These are phyloP conservation scores for Rhogogaster chlorosoma DNA, from an alignment of 2,888 invertebrate genomes.

Conservation along the genomic window DNA sequence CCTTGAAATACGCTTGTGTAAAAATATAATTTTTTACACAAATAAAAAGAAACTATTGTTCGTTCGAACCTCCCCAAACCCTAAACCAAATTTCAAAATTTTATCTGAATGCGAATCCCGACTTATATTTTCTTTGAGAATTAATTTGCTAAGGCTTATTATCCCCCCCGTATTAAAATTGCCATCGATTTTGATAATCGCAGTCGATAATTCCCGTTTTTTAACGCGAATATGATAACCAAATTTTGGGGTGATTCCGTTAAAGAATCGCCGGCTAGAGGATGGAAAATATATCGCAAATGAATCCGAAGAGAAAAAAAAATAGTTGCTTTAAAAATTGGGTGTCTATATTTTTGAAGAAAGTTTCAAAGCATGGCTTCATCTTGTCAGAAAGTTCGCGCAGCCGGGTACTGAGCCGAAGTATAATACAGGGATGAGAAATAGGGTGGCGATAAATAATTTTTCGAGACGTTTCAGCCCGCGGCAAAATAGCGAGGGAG, in stretches of 20 bases:
- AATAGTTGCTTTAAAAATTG: background rate
- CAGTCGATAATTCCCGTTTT: background rate
- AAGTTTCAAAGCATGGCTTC: background rate
- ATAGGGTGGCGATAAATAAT: constrained; percentile 38
- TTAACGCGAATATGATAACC: background rate
- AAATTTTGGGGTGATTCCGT: background rate
- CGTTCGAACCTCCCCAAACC: background rate
- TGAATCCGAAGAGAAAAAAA: background rate
- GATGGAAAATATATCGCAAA: too few species aligned
- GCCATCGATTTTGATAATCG: background rate
- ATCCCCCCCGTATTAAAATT: background rate
- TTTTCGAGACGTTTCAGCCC: constrained; percentile 28
- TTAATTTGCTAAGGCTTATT: background rate
- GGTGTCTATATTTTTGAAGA: background rate
- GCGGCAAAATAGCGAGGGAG: constrained; percentile 19
- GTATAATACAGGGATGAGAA: background rate
- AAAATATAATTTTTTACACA: background rate
- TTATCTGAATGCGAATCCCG: background rate
- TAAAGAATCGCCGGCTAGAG: background rate
- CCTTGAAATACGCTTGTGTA: background rate
- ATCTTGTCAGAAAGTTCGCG: background rate
- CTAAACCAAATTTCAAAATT: background rate
- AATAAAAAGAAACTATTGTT: background rate
- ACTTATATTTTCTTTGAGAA: background rate
- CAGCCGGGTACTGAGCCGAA: background rate